phyloP scores from a whole-genome alignment of 2,888 invertebrate species.

The Electrophaes corylata region DNA sequence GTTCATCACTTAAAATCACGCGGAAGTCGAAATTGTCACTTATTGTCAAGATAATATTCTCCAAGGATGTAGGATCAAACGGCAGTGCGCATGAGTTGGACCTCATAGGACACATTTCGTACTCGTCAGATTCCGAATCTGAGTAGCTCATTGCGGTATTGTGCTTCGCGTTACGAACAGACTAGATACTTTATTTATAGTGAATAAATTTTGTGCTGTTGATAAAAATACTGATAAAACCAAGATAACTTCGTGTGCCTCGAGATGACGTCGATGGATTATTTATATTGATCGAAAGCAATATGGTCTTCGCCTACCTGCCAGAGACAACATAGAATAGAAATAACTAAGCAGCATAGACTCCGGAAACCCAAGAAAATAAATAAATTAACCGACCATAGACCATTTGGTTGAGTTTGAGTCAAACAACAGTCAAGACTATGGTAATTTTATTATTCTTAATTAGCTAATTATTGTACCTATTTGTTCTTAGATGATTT shows the following conservation, averaged over 20 bases:
- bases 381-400: no score
- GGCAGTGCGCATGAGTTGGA: conserved; percentile 51
- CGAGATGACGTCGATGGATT: no score
- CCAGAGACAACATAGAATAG: no score
- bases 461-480: no score
- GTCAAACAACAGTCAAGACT: no score
- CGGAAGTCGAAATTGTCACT: conserved; percentile 71
- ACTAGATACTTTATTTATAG: neutral
- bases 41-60: conserved; percentile 65
- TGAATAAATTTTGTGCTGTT: neutral
- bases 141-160: conserved; percentile 42
- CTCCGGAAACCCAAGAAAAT: no score
- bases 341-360: no score
- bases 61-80: conserved; percentile 62
- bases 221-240: neutral
- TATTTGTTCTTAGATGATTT: no score
- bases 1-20: conserved; percentile 57
- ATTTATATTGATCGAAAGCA: no score
- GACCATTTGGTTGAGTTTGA: no score
- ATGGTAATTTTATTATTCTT: no score
- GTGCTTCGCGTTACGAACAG: neutral
- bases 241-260: neutral
- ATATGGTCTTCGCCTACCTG: no score
- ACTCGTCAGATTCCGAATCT: conserved; percentile 54
- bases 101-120: conserved; percentile 50